Conservation (phyloP, 2,888 invertebrate genomes). For the Cacoxenus indagator region DNA sequence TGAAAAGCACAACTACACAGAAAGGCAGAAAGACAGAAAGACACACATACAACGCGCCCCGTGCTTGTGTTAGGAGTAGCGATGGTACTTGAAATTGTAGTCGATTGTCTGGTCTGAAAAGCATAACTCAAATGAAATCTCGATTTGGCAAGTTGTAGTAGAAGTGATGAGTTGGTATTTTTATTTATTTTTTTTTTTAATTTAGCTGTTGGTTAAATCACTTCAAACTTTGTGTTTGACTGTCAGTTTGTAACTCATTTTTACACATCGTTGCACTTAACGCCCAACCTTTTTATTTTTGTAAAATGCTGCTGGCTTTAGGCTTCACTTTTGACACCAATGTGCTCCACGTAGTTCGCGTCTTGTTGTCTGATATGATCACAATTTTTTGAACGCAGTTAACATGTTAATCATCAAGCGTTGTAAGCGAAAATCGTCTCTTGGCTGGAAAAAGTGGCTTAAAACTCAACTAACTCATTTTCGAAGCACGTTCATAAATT, state of each 20-base stretch:
- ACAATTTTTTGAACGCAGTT: constrained; percentile 25
- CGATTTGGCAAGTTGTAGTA: too few species aligned
- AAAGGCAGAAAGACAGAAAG: background rate
- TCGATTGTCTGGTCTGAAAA: too few species aligned
- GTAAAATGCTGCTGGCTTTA: constrained; percentile 28
- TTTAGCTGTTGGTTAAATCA: constrained; percentile 10
- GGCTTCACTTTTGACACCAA: constrained; percentile 25
- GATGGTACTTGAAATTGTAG: too few species aligned
- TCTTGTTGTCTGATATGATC: constrained; percentile 22
- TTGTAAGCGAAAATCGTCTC: constrained; percentile 27
- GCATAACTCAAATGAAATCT: too few species aligned
- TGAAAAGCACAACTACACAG: background rate
- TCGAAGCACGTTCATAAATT: constrained; percentile 36
- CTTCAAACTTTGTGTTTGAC: background rate
- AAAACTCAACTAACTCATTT: background rate
- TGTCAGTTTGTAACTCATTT: background rate
- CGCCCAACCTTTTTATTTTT: constrained; percentile 9
- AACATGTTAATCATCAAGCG: constrained; percentile 11
- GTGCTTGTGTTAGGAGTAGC: background rate
- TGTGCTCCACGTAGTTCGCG: constrained; percentile 16
- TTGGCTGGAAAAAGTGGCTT: constrained; percentile 22
- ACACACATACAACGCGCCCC: constrained; percentile 13
- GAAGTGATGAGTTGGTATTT: constrained; percentile 46
- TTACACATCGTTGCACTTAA: background rate
- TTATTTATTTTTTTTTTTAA: constrained; percentile 40